Evolutionary conservation across 2,113 vertebrate species (phyloP).

Genomic region (Leptobrachium leishanense): DNA sequence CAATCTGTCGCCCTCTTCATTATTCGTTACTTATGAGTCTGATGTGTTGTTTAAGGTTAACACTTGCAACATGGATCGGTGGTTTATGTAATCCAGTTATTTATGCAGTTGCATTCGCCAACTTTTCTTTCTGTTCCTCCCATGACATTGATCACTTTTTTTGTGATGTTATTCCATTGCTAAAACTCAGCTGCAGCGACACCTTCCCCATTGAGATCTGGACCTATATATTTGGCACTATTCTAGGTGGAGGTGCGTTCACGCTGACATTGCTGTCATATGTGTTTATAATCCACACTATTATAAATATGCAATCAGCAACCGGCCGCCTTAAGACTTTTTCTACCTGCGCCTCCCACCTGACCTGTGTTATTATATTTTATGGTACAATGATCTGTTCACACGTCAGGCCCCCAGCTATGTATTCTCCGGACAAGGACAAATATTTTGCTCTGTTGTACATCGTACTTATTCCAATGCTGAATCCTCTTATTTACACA

Average conservation of each 20-base stretch:
- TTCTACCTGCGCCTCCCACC: constrained; percentile 52
- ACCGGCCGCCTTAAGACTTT: constrained; percentile 2
- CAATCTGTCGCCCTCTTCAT: constrained; percentile 28
- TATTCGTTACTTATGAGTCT: constrained; percentile 26
- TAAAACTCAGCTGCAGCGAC: constrained; percentile 28
- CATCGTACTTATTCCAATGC: constrained; percentile 15
- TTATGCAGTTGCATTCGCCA: background rate
- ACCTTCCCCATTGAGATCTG: background rate
- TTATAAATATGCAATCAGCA: constrained; percentile 19
- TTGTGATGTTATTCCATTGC: constrained; percentile 11
- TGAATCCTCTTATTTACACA: constrained; percentile 43
- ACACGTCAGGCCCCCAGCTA: constrained; percentile 14
- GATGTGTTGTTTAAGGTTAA: background rate
- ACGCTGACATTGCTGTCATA: constrained; percentile 10
- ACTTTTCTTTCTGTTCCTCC: constrained; percentile 15
- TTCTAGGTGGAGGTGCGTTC: constrained; percentile 7
- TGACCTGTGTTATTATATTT: constrained; percentile 13
- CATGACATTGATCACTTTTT: constrained; percentile 35
- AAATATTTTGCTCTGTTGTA: constrained; percentile 16
- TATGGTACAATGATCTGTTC: constrained; percentile 18
- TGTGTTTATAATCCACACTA: constrained; percentile 17
- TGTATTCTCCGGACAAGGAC: constrained; percentile 29
- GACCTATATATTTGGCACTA: background rate
- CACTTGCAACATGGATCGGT: background rate
- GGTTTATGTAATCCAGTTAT: background rate